phyloP scores from a whole-genome alignment of 2,797 vertebrate species.

The Aplochiton taeniatus region DNA sequence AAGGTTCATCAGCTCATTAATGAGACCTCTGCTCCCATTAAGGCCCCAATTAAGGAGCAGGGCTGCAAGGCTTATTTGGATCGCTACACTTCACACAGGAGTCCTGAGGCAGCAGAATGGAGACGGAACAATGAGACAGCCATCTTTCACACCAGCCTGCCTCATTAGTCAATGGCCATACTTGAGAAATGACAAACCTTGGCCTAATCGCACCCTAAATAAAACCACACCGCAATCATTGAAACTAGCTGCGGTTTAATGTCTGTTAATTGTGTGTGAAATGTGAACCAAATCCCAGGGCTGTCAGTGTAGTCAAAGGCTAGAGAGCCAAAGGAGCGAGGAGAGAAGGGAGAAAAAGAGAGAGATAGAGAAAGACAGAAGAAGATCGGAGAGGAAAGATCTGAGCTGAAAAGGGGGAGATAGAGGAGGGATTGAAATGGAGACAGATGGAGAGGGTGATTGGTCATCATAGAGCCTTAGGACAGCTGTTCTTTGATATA shows the following conservation, averaged over 20 bases:
- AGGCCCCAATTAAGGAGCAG: conserved; percentile 72
- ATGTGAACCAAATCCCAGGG: conserved; percentile 56
- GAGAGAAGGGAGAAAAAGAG: conserved; percentile 21
- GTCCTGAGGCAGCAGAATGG: conserved; percentile 71
- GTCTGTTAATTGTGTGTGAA: conserved; percentile 12
- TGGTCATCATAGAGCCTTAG: conserved; percentile 80
- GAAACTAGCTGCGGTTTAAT: background rate
- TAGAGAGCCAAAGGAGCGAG: conserved; percentile 31
- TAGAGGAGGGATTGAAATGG: conserved; percentile 51
- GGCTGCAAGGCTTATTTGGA: conserved; percentile 65
- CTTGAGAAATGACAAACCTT: conserved; percentile 50
- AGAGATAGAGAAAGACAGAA: conserved; percentile 37
- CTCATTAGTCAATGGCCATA: conserved; percentile 62
- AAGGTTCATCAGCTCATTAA: conserved; percentile 78
- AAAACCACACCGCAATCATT: too few relatives aligned
- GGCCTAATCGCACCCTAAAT: conserved; percentile 35
- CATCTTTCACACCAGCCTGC: conserved; percentile 45
- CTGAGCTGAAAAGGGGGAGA: conserved; percentile 53
- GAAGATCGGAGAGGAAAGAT: conserved; percentile 45
- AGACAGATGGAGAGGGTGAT: conserved; percentile 81
- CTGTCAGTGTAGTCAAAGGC: conserved; percentile 47
- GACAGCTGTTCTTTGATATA: conserved; percentile 97
- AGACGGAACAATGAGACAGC: conserved; percentile 47
- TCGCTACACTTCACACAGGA: conserved; percentile 62
- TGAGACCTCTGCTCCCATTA: conserved; percentile 65